Percentiles rank a stretch among this genome's conserved stretches.
phyloP scores from a whole-genome alignment of 2,888 invertebrate genomes.

The Stenodema calcarata region DNA sequence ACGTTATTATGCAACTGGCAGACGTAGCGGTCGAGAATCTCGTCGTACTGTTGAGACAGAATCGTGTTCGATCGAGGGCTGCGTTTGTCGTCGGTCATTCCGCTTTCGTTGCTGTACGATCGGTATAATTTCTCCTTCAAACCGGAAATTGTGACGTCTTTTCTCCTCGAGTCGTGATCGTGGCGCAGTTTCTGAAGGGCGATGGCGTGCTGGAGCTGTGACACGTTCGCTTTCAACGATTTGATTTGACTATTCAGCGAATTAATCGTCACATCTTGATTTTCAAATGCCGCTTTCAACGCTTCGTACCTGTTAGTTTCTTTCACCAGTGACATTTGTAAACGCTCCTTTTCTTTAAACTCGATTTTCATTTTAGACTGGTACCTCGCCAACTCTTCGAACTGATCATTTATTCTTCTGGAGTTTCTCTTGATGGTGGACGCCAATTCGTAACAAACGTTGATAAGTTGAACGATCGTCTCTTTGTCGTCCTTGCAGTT shows the following conservation, averaged over 20 bases:
- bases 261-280: neutral
- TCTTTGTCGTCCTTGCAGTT: neutral
- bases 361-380: slow-evolving; percentile 1
- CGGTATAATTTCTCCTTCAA: slow-evolving; percentile 28
- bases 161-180: slow-evolving; percentile 28
- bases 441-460: slow-evolving; percentile 34
- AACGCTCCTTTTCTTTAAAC: neutral
- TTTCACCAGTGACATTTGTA: neutral
- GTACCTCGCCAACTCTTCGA: neutral
- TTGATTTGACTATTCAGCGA: neutral
- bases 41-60: slow-evolving; percentile 6
- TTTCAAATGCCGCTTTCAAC: neutral
- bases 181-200: slow-evolving; percentile 20
- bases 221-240: slow-evolving; percentile 7
- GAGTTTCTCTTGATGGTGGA: neutral
- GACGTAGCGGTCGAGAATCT: slow-evolving; percentile 25
- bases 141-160: neutral
- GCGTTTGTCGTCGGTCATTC: neutral
- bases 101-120: neutral
- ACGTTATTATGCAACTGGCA: slow-evolving; percentile 37
- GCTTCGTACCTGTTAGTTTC: neutral
- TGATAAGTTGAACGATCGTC: neutral
- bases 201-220: neutral
- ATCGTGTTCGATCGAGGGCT: neutral
- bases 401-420: neutral